Percentiles rank a stretch among this genome's conserved stretches.
Conservation (phyloP, 2,888 invertebrate genomes). For the Resseliella maxima region DNA sequence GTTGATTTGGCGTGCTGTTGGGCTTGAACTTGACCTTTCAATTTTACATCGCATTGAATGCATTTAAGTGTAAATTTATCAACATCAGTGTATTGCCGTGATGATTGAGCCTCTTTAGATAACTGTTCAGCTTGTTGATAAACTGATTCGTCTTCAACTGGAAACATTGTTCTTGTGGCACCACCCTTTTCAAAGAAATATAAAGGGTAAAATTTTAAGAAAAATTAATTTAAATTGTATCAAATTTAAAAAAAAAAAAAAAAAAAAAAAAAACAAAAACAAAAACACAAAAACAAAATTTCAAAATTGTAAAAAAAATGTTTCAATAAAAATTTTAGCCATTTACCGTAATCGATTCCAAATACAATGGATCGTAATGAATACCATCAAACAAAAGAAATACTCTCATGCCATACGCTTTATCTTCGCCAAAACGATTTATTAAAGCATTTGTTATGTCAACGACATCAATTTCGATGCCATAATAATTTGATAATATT, state of each 20-base stretch:
- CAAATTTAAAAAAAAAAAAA: slow-evolving; percentile 2
- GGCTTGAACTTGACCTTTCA: slow-evolving; percentile 85
- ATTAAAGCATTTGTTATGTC: slow-evolving; percentile 91
- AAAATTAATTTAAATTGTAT: slow-evolving; percentile 18
- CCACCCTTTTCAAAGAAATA: slow-evolving; percentile 71
- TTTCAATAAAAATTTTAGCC: too few relatives aligned
- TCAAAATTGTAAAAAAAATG: too few relatives aligned
- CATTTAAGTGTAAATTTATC: slow-evolving; percentile 88
- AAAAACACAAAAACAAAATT: too few relatives aligned
- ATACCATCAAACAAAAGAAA: slow-evolving; percentile 95
- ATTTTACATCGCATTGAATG: slow-evolving; percentile 78
- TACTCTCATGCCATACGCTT: slow-evolving; percentile 83
- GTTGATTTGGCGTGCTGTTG: slow-evolving; percentile 87
- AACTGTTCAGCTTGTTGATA: slow-evolving; percentile 85
- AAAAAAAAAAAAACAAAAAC: too few relatives aligned
- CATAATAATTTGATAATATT: slow-evolving; percentile 86
- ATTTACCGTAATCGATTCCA: slow-evolving; percentile 84
- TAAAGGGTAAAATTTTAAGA: slow-evolving; percentile 60
- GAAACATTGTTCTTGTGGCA: slow-evolving; percentile 83
- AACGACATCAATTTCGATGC: slow-evolving; percentile 92
- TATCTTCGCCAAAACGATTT: slow-evolving; percentile 93
- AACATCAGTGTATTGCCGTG: slow-evolving; percentile 90
- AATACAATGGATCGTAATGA: slow-evolving; percentile 93
- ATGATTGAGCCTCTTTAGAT: slow-evolving; percentile 88
- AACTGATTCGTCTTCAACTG: slow-evolving; percentile 77